Evolutionary conservation across 2,113 vertebrate genomes (phyloP), one percentile per base, ranked within the genome.

Genomic region (Talpa occidentalis): DNA sequence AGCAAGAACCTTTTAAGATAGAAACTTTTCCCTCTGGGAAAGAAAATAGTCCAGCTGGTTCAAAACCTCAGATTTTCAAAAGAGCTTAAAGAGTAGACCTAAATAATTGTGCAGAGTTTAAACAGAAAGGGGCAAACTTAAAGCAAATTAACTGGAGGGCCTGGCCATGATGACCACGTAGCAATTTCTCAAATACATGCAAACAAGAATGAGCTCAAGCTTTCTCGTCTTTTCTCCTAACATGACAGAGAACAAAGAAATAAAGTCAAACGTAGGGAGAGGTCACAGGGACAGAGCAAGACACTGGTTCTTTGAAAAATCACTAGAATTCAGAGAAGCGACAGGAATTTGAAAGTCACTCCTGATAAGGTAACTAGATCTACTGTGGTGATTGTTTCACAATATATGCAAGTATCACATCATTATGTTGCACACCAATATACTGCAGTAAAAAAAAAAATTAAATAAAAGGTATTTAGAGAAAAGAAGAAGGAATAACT

Each of bases 31-130:
- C 66, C 24, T 73, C 59, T 15, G 35, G 54, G 26, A 83, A 85
- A 94, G 21, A 83, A 95, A 93, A 32, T 78, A 70, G 88, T 42
- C 17, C 6, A 54, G 30, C 47, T 90, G 66, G 26, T 85, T 89
- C 87, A 90, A 95, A 82, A 32, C 8, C 49, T 47, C 40, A 92
- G 42, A 42, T 82, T 88, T 78, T 52, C 79, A 66, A 84, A 93
- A 79, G 37, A 76, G 10, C 10, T 93, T 66, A 69, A 56, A 70
- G 14, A 86, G 17, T 28, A 47, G 76, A 88, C 49, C 35, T 70
- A 73, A 86, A 35, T 77, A 78, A 88, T 82, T 56, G 4, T 47
- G 21, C 59, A 76, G 21, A 86, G 5, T 92, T 93, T 78, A 87
- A 54, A 76, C 35, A 73, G 60, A 88, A 88, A 84, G 17, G 32